Base-by-base conservation (phyloP, 2,888 invertebrate genomes). In the Megastigmus dorsalis region DNA sequence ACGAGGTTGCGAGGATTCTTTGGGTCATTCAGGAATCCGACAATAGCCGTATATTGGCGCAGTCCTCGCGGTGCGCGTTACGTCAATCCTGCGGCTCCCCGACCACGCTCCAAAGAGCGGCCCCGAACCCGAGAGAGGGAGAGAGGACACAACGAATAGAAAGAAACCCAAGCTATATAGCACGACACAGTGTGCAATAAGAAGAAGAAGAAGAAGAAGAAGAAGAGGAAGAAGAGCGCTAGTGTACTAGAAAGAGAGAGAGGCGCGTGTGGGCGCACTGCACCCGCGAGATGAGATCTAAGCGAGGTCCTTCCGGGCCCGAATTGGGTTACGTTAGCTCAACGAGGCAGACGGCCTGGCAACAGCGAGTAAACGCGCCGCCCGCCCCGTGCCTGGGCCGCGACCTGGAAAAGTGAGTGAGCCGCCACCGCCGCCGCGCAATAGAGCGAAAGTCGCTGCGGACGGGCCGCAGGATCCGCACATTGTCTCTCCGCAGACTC, bases 311-410 rank as follows among this genome's bases (percentile, higher is more conserved):
- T 60, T 57, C 75, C 75, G 77, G 75, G 62, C 68, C 65, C 76
- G 78, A 80, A 79, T 78, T 78, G 79, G 79, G 78, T 78, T 79
- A 79, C 80, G 68, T 75, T 75, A 28, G 60, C 45, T 28, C 20
- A 10, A 3, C 38, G 13, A 65, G 54, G 72, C 55, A 60, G 65
- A 60, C 77, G 75, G 78, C 79, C 78, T 80, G 81, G 81, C 80
- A 78, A 80, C 80, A 80, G 79, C 72, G 70, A 69, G 60, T 10
- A 3, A 10, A 3, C 13, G n/a, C 28, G 13, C 36, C 23, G 26
- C 33, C 13, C n/a, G n/a, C n/a, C 5, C 38, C 59, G 15, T 10
- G 38, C 23, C 26, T 10, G n/a, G n/a, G n/a, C 45, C n/a, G 3
- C 52, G 50, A 18, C 55, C 43, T 57, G 20, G 41, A 62, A 2